Evolutionary conservation across 2,113 vertebrate genomes (phyloP), one percentile per base, ranked within the genome.

Genomic region (Nymphicus hollandicus): DNA sequence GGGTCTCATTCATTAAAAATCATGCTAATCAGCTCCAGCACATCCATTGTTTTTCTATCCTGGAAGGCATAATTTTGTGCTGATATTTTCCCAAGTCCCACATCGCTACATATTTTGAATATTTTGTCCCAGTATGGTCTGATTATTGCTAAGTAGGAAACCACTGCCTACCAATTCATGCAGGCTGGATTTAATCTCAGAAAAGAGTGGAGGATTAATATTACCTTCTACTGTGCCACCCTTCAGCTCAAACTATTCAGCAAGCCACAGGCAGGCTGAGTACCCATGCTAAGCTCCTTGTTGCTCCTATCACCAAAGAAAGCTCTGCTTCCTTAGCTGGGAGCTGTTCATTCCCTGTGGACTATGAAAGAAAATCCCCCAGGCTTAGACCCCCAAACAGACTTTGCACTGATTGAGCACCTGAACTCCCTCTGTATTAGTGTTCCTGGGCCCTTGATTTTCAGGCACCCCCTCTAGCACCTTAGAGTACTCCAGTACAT

Each of bases 91-190:
- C 61, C 64, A 91, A 85, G 47, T 80, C 50, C 65, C 39, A 60
- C 72, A 37, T 77, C 73, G 85, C 44, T 93, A 19, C 25, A 10
- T 74, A 78, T 76, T 95, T 96, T 79, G 66, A 92, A 93, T 93
- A 58, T 69, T 95, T 96, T 90, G 66, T 86, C 89, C 84, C 55
- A 91, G 35, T 93, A 95, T 91, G 92, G 93, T 79, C 65, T 95
- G 89, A 92, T 92, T 96, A 96, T 74, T 89, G 74, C 77, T 91
- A 61, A 95, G 55, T 69, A 83, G 58, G 13, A 82, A 83, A 56
- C 31, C 7, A 8, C 41, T 88, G 92, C 74, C 65, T 55, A 37
- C 10, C 70, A 80, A n/a, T 55, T 85, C 39, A 68, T 73, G 17
- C n/a, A 56, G n/a, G 17, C 68, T 88, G 82, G 60, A 83, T 84